phyloP scores from a whole-genome alignment of 2,888 invertebrate genomes.

The Gastrophysa polygoni region DNA sequence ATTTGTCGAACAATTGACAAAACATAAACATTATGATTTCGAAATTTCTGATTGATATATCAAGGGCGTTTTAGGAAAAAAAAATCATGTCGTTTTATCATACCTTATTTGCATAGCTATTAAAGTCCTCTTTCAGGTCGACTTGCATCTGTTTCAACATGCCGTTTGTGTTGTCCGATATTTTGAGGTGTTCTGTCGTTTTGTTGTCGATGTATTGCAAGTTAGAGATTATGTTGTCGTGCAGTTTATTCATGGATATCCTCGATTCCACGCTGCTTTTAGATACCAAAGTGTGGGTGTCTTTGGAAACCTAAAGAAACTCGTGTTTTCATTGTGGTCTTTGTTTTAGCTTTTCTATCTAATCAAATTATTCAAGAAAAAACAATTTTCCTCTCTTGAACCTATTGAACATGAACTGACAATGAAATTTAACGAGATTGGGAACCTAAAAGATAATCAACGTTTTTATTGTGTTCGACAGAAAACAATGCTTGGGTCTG shows the following conservation, averaged over 20 bases:
- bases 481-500: too few species aligned
- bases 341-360: neutral
- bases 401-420: too few species aligned
- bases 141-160: conserved; percentile 39
- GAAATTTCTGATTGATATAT: too few species aligned
- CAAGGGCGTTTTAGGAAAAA: conserved; percentile 4
- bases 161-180: conserved; percentile 31
- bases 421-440: too few species aligned
- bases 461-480: too few species aligned
- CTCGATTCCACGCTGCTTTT: conserved; percentile 24
- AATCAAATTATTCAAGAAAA: too few species aligned
- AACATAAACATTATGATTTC: too few species aligned
- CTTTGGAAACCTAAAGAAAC: conserved; percentile 27
- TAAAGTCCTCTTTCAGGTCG: conserved; percentile 48
- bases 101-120: conserved; percentile 52
- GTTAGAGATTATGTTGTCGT: conserved; percentile 32
- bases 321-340: neutral
- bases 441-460: too few species aligned
- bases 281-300: conserved; percentile 18
- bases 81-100: conserved; percentile 12
- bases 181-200: conserved; percentile 23
- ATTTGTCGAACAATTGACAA: too few species aligned
- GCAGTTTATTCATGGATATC: conserved; percentile 31
- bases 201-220: conserved; percentile 34
- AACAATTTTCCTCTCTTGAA: neutral